phyloP scores from a whole-genome alignment of 2,888 invertebrate genomes.

The Ceriagrion tenellum region DNA sequence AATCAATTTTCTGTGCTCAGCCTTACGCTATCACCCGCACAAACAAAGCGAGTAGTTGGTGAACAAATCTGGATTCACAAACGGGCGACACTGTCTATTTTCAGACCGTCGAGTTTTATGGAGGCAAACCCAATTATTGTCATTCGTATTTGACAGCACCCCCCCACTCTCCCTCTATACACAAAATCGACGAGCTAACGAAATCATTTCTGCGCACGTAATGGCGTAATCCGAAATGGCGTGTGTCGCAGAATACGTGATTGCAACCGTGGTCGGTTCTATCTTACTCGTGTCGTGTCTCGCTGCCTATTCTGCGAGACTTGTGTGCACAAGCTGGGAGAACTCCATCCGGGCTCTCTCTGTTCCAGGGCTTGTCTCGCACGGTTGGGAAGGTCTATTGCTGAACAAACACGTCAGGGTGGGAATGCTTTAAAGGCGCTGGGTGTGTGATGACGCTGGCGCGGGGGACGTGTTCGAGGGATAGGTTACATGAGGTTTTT shows the following conservation, averaged over 20 bases:
- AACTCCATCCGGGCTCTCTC: too few relatives aligned
- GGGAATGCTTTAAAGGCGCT: background rate
- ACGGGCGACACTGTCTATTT: background rate
- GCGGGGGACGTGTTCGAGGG: background rate
- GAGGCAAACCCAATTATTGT: background rate
- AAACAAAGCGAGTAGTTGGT: background rate
- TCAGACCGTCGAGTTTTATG: background rate
- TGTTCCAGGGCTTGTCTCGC: background rate
- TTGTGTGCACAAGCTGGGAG: background rate
- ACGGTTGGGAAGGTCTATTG: background rate
- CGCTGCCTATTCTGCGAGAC: background rate
- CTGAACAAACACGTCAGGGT: background rate
- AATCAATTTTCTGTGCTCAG: too few relatives aligned
- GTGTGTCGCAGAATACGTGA: background rate
- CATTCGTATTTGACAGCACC: background rate
- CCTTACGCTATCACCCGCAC: background rate
- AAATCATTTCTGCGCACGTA: conserved; percentile 12
- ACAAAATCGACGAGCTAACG: background rate
- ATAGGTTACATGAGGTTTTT: background rate
- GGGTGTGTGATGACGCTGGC: background rate
- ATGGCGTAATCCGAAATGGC: conserved; percentile 4
- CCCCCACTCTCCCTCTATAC: background rate
- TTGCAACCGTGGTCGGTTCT: background rate
- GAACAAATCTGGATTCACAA: background rate
- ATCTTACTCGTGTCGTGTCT: background rate